Base-by-base conservation (phyloP, 2,797 vertebrate species). In the Spinus olivaceus region DNA sequence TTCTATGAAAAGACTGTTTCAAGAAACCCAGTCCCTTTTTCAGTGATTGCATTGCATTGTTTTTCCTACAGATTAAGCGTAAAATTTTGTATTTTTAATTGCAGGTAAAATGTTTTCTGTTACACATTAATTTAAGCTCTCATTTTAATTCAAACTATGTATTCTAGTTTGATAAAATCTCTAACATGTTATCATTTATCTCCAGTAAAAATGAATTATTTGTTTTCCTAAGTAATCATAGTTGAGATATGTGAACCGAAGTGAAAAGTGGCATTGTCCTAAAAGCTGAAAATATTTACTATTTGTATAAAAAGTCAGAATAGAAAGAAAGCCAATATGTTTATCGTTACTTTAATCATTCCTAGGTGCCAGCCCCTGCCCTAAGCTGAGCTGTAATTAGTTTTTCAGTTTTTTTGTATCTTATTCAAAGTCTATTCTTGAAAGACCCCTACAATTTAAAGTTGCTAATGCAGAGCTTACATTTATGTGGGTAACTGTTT, bases 181-280 rank as follows among this genome's bases (percentile, higher is more conserved):
- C 1, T 67, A 14, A n/a, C 64, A 46, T 28, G 1, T 46, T 86
- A 8, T 35, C 0, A 0, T 33, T 92, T 3, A 5, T 79, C 20
- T 50, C 50, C 35, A 16, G 5, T 61, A 33, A 21, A 51, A 54
- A 50, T 47, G 4, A 83, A 37, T 33, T 64, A 14, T 6, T 47
- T 79, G 9, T 63, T 86, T 81, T 83, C 21, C 23, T 63, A 28
- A 76, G 17, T 23, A 81, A 65, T 78, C 23, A 35, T 4, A 27
- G 3, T 30, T 41, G 16, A 44, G 32, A 22, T 66, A n/a, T 3
- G 5, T 46, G 14, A 17, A 63, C 17, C 16, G n/a, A 79, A 77
- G 5, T 47, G 5, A 66, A 84, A 72, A 54, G 5, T 30, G 8
- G 1, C 17, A 18, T 49, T 30, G 8, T 64, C 35, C 27, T 81